A percentile compares a stretch with the other conserved stretches of the same genome.
Evolutionary conservation across 2,113 vertebrate genomes (phyloP).

Genomic region (Sinocyclocheilus anshuiensis): DNA sequence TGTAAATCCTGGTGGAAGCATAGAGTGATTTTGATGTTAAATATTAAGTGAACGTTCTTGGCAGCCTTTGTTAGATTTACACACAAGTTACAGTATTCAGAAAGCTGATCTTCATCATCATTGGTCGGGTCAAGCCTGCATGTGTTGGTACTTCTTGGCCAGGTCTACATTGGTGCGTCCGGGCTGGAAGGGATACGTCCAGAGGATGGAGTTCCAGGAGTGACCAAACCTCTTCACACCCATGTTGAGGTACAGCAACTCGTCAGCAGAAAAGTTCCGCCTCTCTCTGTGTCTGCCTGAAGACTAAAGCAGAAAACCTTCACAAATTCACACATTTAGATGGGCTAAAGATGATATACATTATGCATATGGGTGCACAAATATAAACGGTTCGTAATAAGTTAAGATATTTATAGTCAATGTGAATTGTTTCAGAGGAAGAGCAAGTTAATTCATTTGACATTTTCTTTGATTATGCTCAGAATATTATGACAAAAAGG

Average conservation of each 20-base stretch:
- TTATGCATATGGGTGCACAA: background rate
- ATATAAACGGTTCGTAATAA: background rate
- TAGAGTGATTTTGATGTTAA: background rate
- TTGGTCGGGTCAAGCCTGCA: slow-evolving; percentile 51
- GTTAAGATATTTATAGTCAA: no score
- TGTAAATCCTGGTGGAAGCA: background rate
- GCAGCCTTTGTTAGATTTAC: no score
- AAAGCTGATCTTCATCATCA: background rate
- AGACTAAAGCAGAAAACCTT: background rate
- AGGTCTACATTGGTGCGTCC: slow-evolving; percentile 69
- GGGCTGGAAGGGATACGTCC: slow-evolving; percentile 69
- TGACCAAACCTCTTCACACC: slow-evolving; percentile 65
- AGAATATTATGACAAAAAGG: no score
- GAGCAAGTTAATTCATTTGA: no score
- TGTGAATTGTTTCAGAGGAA: no score
- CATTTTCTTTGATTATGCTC: no score
- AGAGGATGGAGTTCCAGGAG: slow-evolving; percentile 74
- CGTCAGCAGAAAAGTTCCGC: slow-evolving; percentile 66
- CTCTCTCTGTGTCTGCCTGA: slow-evolving; percentile 53
- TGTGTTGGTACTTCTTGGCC: slow-evolving; percentile 67
- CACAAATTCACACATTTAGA: background rate
- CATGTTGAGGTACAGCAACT: slow-evolving; percentile 59
- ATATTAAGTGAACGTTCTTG: background rate
- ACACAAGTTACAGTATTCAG: background rate
- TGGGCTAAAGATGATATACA: background rate